Conservation (phyloP, 2,797 vertebrate species). For the Eutrigla gurnardus region DNA sequence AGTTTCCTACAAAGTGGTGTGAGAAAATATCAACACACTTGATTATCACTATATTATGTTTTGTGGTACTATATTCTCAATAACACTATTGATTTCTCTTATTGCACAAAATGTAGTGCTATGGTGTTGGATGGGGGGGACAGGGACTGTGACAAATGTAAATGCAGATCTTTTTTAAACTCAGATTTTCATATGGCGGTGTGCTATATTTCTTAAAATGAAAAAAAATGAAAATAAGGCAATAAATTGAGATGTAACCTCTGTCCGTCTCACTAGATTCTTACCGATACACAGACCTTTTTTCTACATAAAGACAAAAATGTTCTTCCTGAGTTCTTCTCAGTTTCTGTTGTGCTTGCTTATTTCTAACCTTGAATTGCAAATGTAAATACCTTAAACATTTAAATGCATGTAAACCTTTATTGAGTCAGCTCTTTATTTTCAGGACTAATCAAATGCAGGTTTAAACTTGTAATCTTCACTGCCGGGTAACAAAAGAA, state of each 20-base stretch:
- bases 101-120: not conserved
- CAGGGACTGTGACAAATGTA: not conserved
- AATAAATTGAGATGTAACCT: too few species aligned
- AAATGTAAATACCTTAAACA: constrained; percentile 2
- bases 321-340: not conserved
- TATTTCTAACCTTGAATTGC: not conserved
- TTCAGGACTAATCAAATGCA: not conserved
- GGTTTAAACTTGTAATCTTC: not conserved
- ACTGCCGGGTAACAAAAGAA: constrained; percentile 10
- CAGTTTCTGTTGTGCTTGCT: not conserved
- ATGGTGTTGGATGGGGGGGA: not conserved
- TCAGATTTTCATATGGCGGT: too few species aligned
- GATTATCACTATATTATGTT: not conserved
- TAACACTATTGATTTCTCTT: not conserved
- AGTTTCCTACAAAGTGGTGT: too few species aligned
- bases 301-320: constrained; percentile 14
- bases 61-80: not conserved
- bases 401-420: not conserved
- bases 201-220: too few species aligned
- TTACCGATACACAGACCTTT: too few species aligned
- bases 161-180: not conserved
- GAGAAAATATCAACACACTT: too few species aligned
- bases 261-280: too few species aligned
- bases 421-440: constrained; percentile 15
- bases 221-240: too few species aligned